Percentiles rank a stretch among this genome's conserved stretches.
Conservation (phyloP, 2,888 invertebrate genomes). For the Lepidochrysops patricia region DNA sequence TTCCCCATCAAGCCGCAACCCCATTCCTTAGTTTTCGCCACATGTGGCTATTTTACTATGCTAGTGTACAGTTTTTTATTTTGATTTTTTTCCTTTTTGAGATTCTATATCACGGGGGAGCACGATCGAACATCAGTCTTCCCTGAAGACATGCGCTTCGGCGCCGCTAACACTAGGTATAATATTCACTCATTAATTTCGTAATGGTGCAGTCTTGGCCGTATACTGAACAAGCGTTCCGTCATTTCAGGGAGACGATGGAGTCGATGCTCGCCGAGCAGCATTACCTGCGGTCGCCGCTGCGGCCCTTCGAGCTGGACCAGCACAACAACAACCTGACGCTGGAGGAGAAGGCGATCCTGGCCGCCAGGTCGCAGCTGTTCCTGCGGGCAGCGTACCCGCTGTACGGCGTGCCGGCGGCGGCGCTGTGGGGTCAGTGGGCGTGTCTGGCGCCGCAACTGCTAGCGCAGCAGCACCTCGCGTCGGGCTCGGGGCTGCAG, state of each 20-base stretch:
- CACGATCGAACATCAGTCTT: constrained; percentile 68
- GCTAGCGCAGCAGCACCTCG: constrained; percentile 79
- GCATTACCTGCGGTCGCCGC: constrained; percentile 84
- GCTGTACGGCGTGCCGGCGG: constrained; percentile 66
- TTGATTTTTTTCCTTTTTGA: constrained; percentile 64
- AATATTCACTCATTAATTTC: constrained; percentile 44
- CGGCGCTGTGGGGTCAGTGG: constrained; percentile 82
- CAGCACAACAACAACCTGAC: constrained; percentile 82
- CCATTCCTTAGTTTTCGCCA: constrained; percentile 20
- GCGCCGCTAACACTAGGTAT: constrained; percentile 69
- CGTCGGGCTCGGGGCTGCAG: constrained; percentile 64
- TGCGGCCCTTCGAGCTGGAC: constrained; percentile 83
- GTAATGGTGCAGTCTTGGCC: constrained; percentile 22
- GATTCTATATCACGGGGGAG: constrained; percentile 74
- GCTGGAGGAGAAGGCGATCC: constrained; percentile 83
- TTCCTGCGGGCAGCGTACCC: constrained; percentile 82
- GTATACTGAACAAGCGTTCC: constrained; percentile 22
- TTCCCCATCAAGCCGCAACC: constrained; percentile 24
- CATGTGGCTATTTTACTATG: constrained; percentile 28
- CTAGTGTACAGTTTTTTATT: constrained; percentile 39
- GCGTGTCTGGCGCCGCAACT: constrained; percentile 79
- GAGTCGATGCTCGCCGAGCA: constrained; percentile 91
- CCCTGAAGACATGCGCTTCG: constrained; percentile 70
- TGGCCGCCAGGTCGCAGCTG: constrained; percentile 84
- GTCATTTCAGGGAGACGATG: constrained; percentile 87